phyloP scores from a whole-genome alignment of 64 coral and sea anemone species.

The Astreopora myriophthalma region DNA sequence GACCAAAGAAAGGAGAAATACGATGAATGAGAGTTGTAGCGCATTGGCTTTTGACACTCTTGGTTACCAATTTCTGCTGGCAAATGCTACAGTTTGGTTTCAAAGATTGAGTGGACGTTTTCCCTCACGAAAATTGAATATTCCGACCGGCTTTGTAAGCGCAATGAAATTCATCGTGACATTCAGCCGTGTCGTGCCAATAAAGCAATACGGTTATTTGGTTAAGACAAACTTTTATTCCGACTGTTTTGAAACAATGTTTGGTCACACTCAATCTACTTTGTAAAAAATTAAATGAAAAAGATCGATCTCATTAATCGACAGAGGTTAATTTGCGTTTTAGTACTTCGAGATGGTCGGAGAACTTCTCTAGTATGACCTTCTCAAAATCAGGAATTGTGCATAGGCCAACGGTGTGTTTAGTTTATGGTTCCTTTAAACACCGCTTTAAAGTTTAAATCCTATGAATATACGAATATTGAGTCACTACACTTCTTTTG shows the following conservation, averaged over 20 bases:
- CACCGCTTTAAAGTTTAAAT: too few relatives aligned
- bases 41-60: background rate
- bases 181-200: background rate
- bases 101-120: background rate
- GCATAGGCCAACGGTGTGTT: too few relatives aligned
- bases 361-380: background rate
- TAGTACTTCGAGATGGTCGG: background rate
- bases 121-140: background rate
- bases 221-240: background rate
- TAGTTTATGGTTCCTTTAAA: too few relatives aligned
- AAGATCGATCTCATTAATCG: background rate
- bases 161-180: background rate
- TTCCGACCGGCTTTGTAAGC: background rate
- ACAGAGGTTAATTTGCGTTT: background rate
- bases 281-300: background rate
- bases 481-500: background rate
- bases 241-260: constrained; percentile 11
- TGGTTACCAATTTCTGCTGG: background rate
- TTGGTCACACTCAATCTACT: constrained; percentile 14
- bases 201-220: constrained; percentile 23
- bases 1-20: background rate
- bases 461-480: background rate
- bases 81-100: background rate
- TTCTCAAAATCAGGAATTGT: background rate
- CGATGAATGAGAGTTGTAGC: background rate